These are phyloP conservation scores for Pipistrellus pygmaeus DNA, from an alignment of 2,797 vertebrate genomes.

Conservation along the genomic window DNA sequence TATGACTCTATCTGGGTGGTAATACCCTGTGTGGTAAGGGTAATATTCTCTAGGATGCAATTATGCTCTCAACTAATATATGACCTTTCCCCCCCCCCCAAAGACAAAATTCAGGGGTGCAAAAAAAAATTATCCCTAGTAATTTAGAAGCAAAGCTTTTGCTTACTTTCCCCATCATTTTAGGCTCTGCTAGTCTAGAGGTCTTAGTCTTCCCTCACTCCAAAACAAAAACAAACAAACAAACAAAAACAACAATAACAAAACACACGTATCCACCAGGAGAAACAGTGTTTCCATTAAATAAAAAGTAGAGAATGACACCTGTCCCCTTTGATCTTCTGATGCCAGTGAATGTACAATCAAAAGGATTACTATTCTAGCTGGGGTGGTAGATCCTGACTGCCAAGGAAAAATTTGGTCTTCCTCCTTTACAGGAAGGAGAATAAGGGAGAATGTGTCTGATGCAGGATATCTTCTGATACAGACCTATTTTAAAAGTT, in stretches of 20 bases:
- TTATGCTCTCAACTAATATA: neutral
- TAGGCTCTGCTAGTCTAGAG: neutral
- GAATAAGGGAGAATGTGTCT: neutral
- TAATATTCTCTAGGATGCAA: neutral
- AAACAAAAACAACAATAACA: too few relatives aligned
- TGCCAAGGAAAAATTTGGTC: neutral
- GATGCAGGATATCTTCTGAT: neutral
- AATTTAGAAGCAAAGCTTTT: slow-evolving; percentile 7
- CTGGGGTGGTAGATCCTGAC: neutral
- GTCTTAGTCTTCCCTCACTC: neutral
- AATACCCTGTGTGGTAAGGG: neutral
- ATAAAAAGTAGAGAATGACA: neutral
- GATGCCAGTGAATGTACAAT: neutral
- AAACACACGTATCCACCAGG: neutral
- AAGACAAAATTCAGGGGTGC: neutral
- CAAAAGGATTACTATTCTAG: neutral
- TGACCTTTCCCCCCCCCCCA: neutral
- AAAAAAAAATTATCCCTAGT: neutral
- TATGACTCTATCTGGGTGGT: neutral
- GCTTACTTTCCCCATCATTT: neutral
- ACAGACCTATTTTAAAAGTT: neutral
- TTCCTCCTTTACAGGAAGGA: neutral
- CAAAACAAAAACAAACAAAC: neutral
- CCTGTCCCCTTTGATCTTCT: neutral
- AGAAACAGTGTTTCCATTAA: neutral